Evolutionary conservation across 2,888 invertebrate species (phyloP).

Genomic region (Drosophila neutralis): DNA sequence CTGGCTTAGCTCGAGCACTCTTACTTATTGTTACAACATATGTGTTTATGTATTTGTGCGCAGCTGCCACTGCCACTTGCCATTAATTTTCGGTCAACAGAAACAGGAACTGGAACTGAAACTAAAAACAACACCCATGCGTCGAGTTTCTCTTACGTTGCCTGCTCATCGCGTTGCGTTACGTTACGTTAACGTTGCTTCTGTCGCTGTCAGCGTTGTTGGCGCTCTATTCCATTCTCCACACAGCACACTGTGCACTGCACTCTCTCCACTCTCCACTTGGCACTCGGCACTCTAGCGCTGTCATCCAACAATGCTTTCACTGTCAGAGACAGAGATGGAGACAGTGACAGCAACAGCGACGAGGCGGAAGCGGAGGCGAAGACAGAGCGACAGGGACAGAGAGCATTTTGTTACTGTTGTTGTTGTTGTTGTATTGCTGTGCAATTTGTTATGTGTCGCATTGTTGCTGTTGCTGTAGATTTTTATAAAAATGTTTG

Average conservation of each 20-base stretch:
- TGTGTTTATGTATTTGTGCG: slow-evolving; percentile 50
- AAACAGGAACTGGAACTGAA: slow-evolving; percentile 31
- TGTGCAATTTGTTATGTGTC: slow-evolving; percentile 61
- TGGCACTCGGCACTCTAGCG: slow-evolving; percentile 38
- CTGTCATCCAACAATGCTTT: slow-evolving; percentile 81
- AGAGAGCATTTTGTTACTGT: slow-evolving; percentile 39
- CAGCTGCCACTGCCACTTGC: slow-evolving; percentile 71
- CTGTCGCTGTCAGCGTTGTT: slow-evolving; percentile 45
- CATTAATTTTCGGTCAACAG: slow-evolving; percentile 75
- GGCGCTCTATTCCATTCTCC: slow-evolving; percentile 21
- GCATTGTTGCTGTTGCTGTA: slow-evolving; percentile 48
- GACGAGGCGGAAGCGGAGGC: background rate
- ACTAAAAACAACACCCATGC: slow-evolving; percentile 39
- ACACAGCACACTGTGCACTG: slow-evolving; percentile 6
- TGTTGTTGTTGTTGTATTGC: slow-evolving; percentile 49
- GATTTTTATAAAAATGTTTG: slow-evolving; percentile 71
- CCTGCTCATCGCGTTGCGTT: slow-evolving; percentile 17
- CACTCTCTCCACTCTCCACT: slow-evolving; percentile 13
- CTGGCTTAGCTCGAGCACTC: background rate
- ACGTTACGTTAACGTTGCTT: slow-evolving; percentile 53
- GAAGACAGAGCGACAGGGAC: slow-evolving; percentile 3
- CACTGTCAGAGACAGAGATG: slow-evolving; percentile 65
- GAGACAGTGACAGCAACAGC: slow-evolving; percentile 13
- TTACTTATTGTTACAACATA: slow-evolving; percentile 29
- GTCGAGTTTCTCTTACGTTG: slow-evolving; percentile 37